Base-by-base conservation (phyloP, 2,797 vertebrate species). In the Loriculus beryllinus region DNA sequence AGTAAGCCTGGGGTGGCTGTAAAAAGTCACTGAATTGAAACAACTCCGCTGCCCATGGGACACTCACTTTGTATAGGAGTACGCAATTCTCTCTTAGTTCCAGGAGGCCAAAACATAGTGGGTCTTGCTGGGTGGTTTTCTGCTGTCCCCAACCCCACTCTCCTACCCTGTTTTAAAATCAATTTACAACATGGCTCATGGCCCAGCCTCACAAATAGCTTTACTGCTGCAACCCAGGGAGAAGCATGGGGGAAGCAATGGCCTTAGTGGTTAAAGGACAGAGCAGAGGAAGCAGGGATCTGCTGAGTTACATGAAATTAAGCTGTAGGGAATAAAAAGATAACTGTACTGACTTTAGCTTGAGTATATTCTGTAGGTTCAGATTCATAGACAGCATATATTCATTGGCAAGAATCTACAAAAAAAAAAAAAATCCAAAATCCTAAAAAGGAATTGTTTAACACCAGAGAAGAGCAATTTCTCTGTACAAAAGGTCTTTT, bases 1-100 rank as follows among this genome's bases (percentile, higher is more conserved):
- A 93, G 16, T 48, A 48, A 77, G 8, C 40, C 51, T 48, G 37
- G 20, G 31, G 14, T 47, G 60, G 56, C 15, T 89, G 49, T 90
- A 87, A 94, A 81, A 91, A 89, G 48, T 65, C 89, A 90, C 52
- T 86, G 79, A 83, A 47, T 31, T 87, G 87, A 81, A 91, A 71
- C 48, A 47, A 16, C 29, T 62, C n/a, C 47, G 25, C 67, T 45
- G 56, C 86, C 63, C 40, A 19, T 21, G 59, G 74, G 67, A 88
- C 43, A 6, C 26, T 82, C 21, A 22, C 47, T 92, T 92, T 88
- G 68, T 87, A 80, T 52, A 74, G 67, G 37, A 88, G 14, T 19
- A 37, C 0, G 0, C 31, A 92, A 70, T 33, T 72, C 64, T n/a
- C 72, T 76, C 81, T 91, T 85, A 86, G 42, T 59, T 81, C 49